Base-by-base conservation (phyloP, 2,797 vertebrate genomes). In the Bovichtus variegatus region DNA sequence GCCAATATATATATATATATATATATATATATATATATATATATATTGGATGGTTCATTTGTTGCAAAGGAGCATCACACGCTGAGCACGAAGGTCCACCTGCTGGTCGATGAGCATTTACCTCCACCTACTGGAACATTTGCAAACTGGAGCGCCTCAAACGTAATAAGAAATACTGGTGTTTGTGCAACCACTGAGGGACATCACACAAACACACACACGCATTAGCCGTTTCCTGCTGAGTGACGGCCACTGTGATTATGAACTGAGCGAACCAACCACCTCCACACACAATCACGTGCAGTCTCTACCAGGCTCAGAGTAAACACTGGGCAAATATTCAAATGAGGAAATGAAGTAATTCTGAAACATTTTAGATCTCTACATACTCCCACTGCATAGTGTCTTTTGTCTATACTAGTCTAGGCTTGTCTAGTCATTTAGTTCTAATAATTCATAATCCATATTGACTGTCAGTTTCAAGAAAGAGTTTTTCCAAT, bases 91-190 rank as follows among this genome's bases (percentile, higher is more conserved):
- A 5, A 25, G 18, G n/a, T 25, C 66, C 10, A 34, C 15, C 31
- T 25, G 40, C 54, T 41, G 23, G 6, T 21, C 0, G 0, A 19
- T 57, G 19, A 49, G 67, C 2, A 0, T 84, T 46, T 84, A 78
- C 8, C 78, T 13, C 89, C 91, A 61, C 76, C 91, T 93, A 50
- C 65, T 84, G 91, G 89, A 59, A 1, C 0, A 31, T 51, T 31
- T 68, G 63, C 18, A 29, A 74, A 86, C 62, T 64, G 61, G 44
- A 63, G 10, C 0, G 3, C 40, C 29, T 3, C 50, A 23, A 13
- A 41, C 25, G 3, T 5, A 1, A 66, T 31, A 34, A 19, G 11
- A 2, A 53, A 41, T 21, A 9, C 38, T 27, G 15, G 21, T 16
- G 27, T 34, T 55, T 27, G 7, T 46, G 36, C 7, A 62, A 13